Evolutionary conservation across 2,797 vertebrate species (phyloP).

Genomic region (Nyctibius grandis): DNA sequence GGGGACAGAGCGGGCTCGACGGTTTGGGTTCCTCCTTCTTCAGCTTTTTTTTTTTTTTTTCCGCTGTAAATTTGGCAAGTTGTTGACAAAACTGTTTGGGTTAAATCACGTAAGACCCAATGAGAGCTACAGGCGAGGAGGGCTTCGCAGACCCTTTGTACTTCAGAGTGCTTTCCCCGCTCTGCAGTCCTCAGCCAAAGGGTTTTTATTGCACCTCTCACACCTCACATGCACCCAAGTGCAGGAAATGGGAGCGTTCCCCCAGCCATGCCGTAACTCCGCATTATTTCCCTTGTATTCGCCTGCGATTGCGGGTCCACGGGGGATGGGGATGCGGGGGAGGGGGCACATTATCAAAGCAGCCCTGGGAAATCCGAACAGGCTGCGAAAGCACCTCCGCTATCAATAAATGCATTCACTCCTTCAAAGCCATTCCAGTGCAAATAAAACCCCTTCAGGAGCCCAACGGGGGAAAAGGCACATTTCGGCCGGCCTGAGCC

Average conservation of each 20-base stretch:
- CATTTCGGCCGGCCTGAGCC: neutral
- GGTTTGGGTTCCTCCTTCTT: neutral
- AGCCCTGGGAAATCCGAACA: conserved; percentile 12
- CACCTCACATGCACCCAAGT: neutral
- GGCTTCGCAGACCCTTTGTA: neutral
- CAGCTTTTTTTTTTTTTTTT: neutral
- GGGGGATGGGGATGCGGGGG: neutral
- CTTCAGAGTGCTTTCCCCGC: neutral
- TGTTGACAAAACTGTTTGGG: neutral
- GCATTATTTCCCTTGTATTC: neutral
- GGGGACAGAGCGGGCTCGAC: neutral
- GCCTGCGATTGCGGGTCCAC: neutral
- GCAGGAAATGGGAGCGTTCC: neutral
- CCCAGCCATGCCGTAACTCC: neutral
- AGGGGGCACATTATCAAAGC: conserved; percentile 3
- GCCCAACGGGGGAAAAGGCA: neutral
- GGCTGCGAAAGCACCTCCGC: neutral
- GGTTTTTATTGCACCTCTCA: neutral
- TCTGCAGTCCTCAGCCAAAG: neutral
- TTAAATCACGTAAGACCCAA: neutral
- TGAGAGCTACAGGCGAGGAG: neutral
- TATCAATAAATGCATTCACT: conserved; percentile 25
- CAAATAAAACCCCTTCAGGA: neutral
- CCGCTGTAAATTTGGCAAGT: neutral
- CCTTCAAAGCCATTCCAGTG: neutral